Evolutionary conservation across 2,113 vertebrate species (phyloP).

Genomic region (Lampris incognitus): DNA sequence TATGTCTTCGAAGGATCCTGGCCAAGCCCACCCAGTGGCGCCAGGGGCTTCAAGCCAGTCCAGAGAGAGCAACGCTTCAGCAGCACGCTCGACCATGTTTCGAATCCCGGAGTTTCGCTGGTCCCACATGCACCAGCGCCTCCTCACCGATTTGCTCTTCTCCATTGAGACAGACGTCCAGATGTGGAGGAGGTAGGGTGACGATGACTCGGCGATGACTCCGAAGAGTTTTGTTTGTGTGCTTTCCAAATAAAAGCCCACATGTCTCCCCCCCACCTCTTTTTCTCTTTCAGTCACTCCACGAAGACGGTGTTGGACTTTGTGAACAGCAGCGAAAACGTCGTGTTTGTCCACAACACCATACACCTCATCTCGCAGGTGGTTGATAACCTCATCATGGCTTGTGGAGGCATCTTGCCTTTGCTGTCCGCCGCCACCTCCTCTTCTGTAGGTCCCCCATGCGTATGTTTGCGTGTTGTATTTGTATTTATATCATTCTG

Average conservation of each 20-base stretch:
- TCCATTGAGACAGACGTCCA: conserved; percentile 98
- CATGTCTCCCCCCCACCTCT: neutral
- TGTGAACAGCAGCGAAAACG: conserved; percentile 97
- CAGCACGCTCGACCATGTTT: conserved; percentile 88
- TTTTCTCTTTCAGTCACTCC: conserved; percentile 86
- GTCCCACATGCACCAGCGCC: conserved; percentile 97
- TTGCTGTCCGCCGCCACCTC: conserved; percentile 97
- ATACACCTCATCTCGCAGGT: conserved; percentile 98
- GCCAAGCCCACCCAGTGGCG: conserved; percentile 75
- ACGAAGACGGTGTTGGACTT: conserved; percentile 98
- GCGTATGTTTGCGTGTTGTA: conserved; percentile 2
- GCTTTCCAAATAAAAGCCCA: no score
- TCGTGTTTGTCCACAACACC: conserved; percentile 98
- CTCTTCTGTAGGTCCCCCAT: conserved; percentile 87
- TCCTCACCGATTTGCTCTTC: conserved; percentile 96
- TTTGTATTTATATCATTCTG: neutral
- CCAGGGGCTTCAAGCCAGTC: conserved; percentile 75
- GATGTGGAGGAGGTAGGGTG: conserved; percentile 95
- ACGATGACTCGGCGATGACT: neutral
- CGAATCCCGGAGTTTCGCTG: conserved; percentile 96
- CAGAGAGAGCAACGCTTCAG: conserved; percentile 79
- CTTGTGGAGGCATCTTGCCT: conserved; percentile 96
- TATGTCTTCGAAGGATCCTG: conserved; percentile 65
- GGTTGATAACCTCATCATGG: conserved; percentile 98
- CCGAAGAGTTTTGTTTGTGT: no score